Percentiles rank a stretch among this genome's conserved stretches.
These are phyloP conservation scores for Pelochelys cantorii DNA, from an alignment of 2,797 vertebrate species.

Conservation along the genomic window DNA sequence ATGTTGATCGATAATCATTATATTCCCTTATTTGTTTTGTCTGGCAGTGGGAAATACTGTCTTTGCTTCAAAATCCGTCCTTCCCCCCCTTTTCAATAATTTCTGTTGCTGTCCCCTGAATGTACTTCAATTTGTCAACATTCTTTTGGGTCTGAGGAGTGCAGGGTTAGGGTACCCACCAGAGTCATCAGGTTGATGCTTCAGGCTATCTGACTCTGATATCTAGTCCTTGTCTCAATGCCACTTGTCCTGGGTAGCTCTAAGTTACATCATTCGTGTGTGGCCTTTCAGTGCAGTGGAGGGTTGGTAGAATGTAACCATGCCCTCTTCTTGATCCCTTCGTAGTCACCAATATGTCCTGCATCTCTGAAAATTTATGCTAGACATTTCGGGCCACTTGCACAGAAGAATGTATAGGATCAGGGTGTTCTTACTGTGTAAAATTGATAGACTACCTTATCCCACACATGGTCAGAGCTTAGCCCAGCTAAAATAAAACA, in stretches of 20 bases:
- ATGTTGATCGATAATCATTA: neutral
- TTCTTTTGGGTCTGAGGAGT: neutral
- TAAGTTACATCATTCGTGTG: neutral
- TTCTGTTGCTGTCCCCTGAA: neutral
- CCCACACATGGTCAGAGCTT: neutral
- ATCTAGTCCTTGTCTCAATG: neutral
- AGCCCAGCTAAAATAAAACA: neutral
- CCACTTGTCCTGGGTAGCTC: neutral
- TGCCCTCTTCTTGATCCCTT: neutral
- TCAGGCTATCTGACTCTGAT: neutral
- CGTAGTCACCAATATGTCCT: fast-evolving
- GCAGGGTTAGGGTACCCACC: neutral
- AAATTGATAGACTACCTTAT: neutral
- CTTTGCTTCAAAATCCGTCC: neutral
- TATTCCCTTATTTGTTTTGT: neutral
- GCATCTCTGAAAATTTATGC: neutral
- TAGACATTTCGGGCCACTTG: neutral
- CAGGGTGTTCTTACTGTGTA: fast-evolving
- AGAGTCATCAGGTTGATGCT: neutral
- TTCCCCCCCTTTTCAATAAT: neutral
- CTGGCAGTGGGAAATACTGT: neutral
- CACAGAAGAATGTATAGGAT: neutral
- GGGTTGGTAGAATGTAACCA: neutral
- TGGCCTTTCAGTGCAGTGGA: neutral
- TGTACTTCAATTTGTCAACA: neutral